A percentile compares a stretch with the other conserved stretches of the same genome.
Evolutionary conservation across 1,140 invertebrate species (phyloP).

Genomic region (Telenomus remus): DNA sequence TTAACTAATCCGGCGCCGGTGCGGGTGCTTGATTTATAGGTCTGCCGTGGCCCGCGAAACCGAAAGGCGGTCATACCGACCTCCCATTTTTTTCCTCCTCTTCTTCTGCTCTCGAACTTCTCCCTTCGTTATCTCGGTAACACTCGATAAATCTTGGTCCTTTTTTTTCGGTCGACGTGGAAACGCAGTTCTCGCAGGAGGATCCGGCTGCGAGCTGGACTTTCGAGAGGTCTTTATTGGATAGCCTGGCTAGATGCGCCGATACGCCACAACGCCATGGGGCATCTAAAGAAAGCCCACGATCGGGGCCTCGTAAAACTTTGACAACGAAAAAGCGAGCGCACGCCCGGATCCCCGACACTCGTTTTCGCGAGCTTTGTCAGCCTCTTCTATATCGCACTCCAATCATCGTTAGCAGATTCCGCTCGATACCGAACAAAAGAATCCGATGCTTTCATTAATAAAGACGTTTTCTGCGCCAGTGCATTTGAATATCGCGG

Average conservation of each 20-base stretch:
- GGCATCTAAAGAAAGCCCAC: conserved; percentile 32
- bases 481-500: conserved; percentile 23
- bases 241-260: conserved; percentile 39
- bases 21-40: conserved; percentile 67
- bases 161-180: conserved; percentile 32
- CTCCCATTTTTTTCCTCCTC: conserved; percentile 29
- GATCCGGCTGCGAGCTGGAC: conserved; percentile 35
- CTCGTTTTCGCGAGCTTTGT: conserved; percentile 13
- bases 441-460: conserved; percentile 30
- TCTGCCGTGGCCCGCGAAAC: conserved; percentile 58
- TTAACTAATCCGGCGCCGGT: conserved; percentile 63
- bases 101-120: conserved; percentile 20
- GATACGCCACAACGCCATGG: conserved; percentile 39
- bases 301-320: conserved; percentile 58
- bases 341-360: conserved; percentile 2
- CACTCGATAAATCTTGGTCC: conserved; percentile 53
- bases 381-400: neutral
- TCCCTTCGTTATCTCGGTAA: conserved; percentile 53
- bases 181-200: conserved; percentile 38
- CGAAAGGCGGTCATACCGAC: conserved; percentile 47
- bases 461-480: conserved; percentile 37
- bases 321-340: conserved; percentile 61
- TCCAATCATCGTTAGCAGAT: conserved; percentile 21
- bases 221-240: conserved; percentile 54
- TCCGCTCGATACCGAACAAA: conserved; percentile 22